These are phyloP conservation scores for Cyanoramphus novaezelandiae DNA, from an alignment of 2,113 vertebrate species.

Conservation along the genomic window DNA sequence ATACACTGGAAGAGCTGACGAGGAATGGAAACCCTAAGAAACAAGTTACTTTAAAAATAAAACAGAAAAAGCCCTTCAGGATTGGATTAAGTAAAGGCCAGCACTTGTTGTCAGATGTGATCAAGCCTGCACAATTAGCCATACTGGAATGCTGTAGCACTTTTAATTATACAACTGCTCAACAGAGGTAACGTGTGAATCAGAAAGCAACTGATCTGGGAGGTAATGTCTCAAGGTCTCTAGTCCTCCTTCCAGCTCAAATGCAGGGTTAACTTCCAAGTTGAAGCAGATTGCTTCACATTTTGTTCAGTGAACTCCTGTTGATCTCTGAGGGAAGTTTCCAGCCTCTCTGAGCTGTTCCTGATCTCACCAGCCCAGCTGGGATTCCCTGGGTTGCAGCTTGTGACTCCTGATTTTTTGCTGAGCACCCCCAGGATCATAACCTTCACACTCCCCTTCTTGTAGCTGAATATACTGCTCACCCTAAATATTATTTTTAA, in stretches of 20 bases:
- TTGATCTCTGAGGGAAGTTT: fast-evolving
- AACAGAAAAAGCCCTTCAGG: neutral
- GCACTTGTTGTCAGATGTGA: neutral
- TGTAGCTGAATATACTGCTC: neutral
- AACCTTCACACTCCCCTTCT: neutral
- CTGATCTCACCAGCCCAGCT: neutral
- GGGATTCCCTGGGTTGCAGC: neutral
- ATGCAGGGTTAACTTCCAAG: fast-evolving
- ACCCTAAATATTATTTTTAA: neutral
- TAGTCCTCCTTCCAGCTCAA: neutral
- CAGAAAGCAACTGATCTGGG: too few relatives aligned
- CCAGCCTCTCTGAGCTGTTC: neutral
- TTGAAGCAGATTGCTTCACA: neutral
- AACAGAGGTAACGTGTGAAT: neutral
- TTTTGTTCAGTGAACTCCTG: neutral
- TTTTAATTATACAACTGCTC: neutral
- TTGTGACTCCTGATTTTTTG: neutral
- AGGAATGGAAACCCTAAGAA: conserved; percentile 7
- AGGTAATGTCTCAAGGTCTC: neutral
- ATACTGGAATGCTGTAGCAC: neutral
- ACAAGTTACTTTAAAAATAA: neutral
- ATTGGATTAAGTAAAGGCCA: neutral
- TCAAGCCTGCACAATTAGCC: neutral
- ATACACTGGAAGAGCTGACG: neutral
- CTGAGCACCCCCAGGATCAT: neutral